Conservation (phyloP, 2,113 vertebrate genomes). For the Varanus salvator region DNA sequence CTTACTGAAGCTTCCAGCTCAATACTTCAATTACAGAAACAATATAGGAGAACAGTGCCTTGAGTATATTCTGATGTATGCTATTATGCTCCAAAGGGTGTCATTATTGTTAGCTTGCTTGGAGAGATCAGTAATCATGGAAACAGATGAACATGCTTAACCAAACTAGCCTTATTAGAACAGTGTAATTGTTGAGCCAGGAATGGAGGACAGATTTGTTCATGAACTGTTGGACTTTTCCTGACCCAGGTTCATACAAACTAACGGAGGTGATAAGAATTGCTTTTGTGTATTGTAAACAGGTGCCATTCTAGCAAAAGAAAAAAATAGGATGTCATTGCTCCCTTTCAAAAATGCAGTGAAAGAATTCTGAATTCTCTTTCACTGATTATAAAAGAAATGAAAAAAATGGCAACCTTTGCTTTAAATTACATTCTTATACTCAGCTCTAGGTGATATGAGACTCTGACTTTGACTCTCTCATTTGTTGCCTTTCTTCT, state of each 20-base stretch:
- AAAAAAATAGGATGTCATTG: background rate
- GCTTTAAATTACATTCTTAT: background rate
- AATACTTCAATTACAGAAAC: slow-evolving; percentile 49
- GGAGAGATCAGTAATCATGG: slow-evolving; percentile 50
- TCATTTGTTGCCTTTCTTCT: background rate
- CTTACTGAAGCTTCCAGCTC: slow-evolving; percentile 27
- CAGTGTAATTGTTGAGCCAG: slow-evolving; percentile 40
- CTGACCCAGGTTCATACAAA: slow-evolving; percentile 21
- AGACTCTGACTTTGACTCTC: background rate
- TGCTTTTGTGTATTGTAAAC: background rate
- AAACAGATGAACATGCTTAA: slow-evolving; percentile 52
- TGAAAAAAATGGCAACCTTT: background rate
- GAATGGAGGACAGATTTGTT: slow-evolving; percentile 36
- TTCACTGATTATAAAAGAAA: background rate
- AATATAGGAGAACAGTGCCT: slow-evolving; percentile 12
- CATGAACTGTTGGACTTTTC: background rate
- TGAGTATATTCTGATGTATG: background rate
- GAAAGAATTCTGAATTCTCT: background rate
- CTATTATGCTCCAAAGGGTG: slow-evolving; percentile 25
- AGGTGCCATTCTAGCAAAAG: background rate
- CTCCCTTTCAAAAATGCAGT: slow-evolving; percentile 1
- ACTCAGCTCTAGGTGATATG: background rate
- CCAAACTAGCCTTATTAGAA: slow-evolving; percentile 19
- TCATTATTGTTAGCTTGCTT: slow-evolving; percentile 40
- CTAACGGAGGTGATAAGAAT: slow-evolving; percentile 29